Conservation (phyloP, 2,113 vertebrate genomes). For the Laterallus jamaicensis region DNA sequence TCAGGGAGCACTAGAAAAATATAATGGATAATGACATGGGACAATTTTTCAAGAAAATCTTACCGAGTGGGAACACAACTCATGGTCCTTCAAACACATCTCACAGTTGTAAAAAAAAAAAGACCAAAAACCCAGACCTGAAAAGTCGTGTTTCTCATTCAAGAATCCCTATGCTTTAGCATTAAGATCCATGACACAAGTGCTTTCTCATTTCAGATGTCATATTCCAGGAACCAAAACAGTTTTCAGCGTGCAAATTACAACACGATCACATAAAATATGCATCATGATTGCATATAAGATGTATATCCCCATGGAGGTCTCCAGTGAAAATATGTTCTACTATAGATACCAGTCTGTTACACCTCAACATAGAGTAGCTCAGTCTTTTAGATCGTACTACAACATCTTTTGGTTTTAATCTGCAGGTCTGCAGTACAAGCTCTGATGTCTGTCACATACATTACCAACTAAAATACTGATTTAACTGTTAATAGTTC, state of each 20-base stretch:
- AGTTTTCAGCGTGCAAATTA: not conserved
- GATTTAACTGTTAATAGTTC: not conserved
- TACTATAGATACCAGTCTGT: not conserved
- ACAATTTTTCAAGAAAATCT: not conserved
- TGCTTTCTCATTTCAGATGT: not conserved
- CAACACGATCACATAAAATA: not conserved
- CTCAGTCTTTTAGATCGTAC: not conserved
- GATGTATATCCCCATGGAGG: not conserved
- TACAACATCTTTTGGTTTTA: not conserved
- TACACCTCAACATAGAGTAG: not conserved
- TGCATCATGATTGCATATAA: not conserved
- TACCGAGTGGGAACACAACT: not conserved
- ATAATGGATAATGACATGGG: not conserved
- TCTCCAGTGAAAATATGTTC: not conserved
- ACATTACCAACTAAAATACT: not conserved
- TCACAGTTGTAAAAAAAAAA: not conserved
- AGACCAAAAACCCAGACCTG: not conserved
- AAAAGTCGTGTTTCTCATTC: not conserved
- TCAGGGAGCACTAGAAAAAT: not conserved
- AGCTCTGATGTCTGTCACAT: not conserved
- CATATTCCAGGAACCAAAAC: not conserved
- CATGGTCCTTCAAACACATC: not conserved
- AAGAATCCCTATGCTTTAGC: not conserved
- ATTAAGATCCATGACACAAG: not conserved
- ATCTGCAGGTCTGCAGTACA: not conserved